Evolutionary conservation across 2,888 invertebrate genomes (phyloP).

Genomic region (Eucera pruinosa): DNA sequence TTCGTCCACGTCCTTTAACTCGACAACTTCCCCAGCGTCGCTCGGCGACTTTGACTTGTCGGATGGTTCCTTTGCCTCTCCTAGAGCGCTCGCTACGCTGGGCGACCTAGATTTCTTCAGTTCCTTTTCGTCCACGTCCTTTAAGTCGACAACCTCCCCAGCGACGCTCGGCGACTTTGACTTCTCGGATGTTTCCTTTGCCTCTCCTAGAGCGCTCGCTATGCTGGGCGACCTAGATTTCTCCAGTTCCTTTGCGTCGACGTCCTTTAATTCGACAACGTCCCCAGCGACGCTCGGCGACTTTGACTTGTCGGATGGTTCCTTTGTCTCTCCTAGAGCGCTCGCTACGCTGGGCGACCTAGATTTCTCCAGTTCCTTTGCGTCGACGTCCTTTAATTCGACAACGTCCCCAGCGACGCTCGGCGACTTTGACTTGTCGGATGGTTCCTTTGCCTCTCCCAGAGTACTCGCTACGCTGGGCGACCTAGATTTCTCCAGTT

Average conservation of each 20-base stretch:
- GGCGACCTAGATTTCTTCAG: too few relatives aligned
- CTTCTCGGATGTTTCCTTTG: too few relatives aligned
- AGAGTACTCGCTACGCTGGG: conserved; percentile 47
- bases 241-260: background rate
- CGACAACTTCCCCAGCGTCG: too few relatives aligned
- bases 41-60: too few relatives aligned
- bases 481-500: conserved; percentile 47
- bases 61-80: too few relatives aligned
- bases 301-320: conserved; percentile 34
- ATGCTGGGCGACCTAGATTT: conserved; percentile 34
- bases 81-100: too few relatives aligned
- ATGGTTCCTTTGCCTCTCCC: too few relatives aligned
- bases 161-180: conserved; percentile 29
- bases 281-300: conserved; percentile 49
- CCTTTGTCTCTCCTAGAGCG: conserved; percentile 23
- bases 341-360: background rate
- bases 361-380: too few relatives aligned
- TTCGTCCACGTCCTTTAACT: too few relatives aligned
- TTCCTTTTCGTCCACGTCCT: too few relatives aligned
- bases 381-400: conserved; percentile 24
- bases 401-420: background rate
- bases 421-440: background rate
- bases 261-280: conserved; percentile 14
- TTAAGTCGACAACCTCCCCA: too few relatives aligned
- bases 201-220: background rate